Percentiles rank a stretch among this genome's conserved stretches.
Conservation (phyloP, 1,140 invertebrate species). For the Wiebesia pumilae region DNA sequence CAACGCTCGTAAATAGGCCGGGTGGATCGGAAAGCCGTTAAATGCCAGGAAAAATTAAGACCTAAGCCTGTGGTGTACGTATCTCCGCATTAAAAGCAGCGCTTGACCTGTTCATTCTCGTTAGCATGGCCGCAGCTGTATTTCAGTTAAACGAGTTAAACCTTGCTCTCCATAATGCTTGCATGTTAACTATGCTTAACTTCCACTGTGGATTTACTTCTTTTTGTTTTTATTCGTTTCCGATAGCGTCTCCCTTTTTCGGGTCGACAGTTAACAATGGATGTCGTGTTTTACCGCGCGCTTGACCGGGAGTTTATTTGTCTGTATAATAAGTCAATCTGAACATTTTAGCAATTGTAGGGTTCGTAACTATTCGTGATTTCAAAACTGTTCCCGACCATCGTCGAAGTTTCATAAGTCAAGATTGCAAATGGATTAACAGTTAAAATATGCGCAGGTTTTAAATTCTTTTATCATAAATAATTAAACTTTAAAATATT, state of each 20-base stretch:
- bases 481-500: too few species aligned
- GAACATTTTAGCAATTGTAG: not conserved
- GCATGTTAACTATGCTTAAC: not conserved
- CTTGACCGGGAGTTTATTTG: not conserved
- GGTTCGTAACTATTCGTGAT: not conserved
- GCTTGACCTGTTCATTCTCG: slow-evolving; percentile 61
- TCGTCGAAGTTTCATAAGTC: too few species aligned
- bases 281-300: not conserved
- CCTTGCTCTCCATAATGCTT: not conserved
- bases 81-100: not conserved
- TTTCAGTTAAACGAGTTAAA: slow-evolving; percentile 67
- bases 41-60: slow-evolving; percentile 66
- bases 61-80: slow-evolving; percentile 63
- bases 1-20: slow-evolving; percentile 21
- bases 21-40: not conserved
- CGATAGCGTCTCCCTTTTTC: not conserved
- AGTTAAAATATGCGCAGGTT: too few species aligned
- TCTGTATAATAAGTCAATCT: not conserved
- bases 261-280: not conserved
- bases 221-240: not conserved
- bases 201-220: not conserved
- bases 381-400: not conserved
- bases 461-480: too few species aligned
- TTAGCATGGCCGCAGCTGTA: slow-evolving; percentile 63
- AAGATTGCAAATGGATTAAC: too few species aligned